Percentiles rank a stretch among this genome's conserved stretches.
phyloP scores from a whole-genome alignment of 1,140 invertebrate species.

The Lepidurus arcticus region DNA sequence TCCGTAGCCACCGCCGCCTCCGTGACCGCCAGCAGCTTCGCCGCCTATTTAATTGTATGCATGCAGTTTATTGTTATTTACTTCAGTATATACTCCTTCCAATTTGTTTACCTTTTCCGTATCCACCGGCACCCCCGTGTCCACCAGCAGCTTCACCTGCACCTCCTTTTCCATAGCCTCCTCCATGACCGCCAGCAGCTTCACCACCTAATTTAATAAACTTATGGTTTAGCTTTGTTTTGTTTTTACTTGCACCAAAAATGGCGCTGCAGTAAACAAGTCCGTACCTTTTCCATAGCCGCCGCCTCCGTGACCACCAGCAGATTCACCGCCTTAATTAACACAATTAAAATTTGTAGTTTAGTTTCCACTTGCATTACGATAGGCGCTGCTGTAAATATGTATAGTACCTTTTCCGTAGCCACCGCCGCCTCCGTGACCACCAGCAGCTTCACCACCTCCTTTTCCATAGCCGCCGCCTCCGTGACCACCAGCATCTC shows the following conservation, averaged over 20 bases:
- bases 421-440: background rate
- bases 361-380: background rate
- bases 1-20: background rate
- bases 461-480: background rate
- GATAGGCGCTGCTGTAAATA: background rate
- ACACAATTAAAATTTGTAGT: no score
- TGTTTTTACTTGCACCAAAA: no score
- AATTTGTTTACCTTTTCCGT: background rate
- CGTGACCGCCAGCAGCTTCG: background rate
- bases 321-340: background rate
- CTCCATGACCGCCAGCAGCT: constrained; percentile 5
- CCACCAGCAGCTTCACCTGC: background rate
- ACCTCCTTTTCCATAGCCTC: background rate
- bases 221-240: background rate
- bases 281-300: background rate
- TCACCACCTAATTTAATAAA: background rate
- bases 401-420: background rate
- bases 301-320: background rate
- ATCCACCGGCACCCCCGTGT: background rate
- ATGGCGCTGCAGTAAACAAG: background rate
- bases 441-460: background rate
- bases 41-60: background rate
- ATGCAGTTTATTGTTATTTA: background rate
- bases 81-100: background rate
- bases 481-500: background rate